Conservation (phyloP, 1,140 invertebrate genomes). For the Micrasema longulum region DNA sequence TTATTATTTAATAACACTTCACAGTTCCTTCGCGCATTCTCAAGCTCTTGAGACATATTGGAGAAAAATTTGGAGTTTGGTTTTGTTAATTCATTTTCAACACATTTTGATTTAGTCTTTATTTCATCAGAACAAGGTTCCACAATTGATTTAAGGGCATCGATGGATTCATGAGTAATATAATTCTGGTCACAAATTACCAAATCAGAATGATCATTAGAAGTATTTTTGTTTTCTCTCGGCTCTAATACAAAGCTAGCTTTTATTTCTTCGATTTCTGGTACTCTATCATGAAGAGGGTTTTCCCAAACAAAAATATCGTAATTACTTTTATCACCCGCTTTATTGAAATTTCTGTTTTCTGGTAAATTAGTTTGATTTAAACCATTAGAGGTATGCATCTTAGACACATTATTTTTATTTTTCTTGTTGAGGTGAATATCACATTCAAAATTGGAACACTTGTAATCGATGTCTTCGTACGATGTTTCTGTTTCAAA, state of each 20-base stretch:
- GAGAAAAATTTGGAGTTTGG: slow-evolving; percentile 64
- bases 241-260: slow-evolving; percentile 23
- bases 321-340: slow-evolving; percentile 57
- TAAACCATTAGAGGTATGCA: slow-evolving; percentile 12
- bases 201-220: not conserved
- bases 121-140: not conserved
- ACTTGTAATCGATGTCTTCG: slow-evolving; percentile 33
- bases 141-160: slow-evolving; percentile 12
- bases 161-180: slow-evolving; percentile 25
- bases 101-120: too few species aligned
- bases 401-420: slow-evolving; percentile 5
- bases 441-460: slow-evolving; percentile 33
- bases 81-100: slow-evolving; percentile 13
- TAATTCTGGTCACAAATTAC: slow-evolving; percentile 1
- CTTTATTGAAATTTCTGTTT: slow-evolving; percentile 1
- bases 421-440: slow-evolving; percentile 16
- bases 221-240: slow-evolving; percentile 13
- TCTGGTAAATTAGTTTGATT: not conserved
- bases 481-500: slow-evolving; percentile 58
- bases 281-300: slow-evolving; percentile 72
- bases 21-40: slow-evolving; percentile 66
- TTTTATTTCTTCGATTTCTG: slow-evolving; percentile 56
- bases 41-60: slow-evolving; percentile 67
- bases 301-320: slow-evolving; percentile 84
- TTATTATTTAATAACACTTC: slow-evolving; percentile 64